phyloP scores from a whole-genome alignment of 1,140 invertebrate species.

The Habropoda laboriosa region DNA sequence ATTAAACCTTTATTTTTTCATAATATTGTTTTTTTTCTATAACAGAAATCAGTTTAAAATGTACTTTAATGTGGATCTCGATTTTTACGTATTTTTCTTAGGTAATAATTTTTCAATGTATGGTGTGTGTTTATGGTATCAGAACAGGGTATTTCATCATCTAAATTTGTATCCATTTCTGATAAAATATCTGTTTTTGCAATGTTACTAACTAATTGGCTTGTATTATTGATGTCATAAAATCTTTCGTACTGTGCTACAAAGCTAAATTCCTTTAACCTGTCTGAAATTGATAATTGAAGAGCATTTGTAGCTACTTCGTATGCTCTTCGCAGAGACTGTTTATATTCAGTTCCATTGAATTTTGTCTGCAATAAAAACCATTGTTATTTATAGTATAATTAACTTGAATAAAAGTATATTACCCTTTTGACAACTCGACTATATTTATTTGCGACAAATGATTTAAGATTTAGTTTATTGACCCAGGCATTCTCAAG shows the following conservation, averaged over 20 bases:
- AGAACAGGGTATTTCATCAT: background rate
- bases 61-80: background rate
- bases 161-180: background rate
- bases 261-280: conserved; percentile 80
- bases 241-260: conserved; percentile 72
- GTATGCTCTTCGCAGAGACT: conserved; percentile 72
- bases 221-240: background rate
- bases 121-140: background rate
- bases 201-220: too few species aligned
- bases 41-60: background rate
- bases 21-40: background rate
- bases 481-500: conserved; percentile 83
- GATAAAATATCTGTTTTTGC: background rate
- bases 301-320: conserved; percentile 77
- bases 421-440: conserved; percentile 61
- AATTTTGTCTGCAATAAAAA: conserved; percentile 23
- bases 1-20: background rate
- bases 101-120: conserved; percentile 13
- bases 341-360: conserved; percentile 34
- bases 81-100: background rate
- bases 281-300: conserved; percentile 70
- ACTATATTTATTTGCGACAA: conserved; percentile 68
- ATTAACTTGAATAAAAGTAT: background rate
- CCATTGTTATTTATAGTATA: background rate
- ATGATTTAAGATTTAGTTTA: conserved; percentile 76